Base-by-base conservation (phyloP, 1,140 invertebrate genomes). In the Euura saliciscinereae region DNA sequence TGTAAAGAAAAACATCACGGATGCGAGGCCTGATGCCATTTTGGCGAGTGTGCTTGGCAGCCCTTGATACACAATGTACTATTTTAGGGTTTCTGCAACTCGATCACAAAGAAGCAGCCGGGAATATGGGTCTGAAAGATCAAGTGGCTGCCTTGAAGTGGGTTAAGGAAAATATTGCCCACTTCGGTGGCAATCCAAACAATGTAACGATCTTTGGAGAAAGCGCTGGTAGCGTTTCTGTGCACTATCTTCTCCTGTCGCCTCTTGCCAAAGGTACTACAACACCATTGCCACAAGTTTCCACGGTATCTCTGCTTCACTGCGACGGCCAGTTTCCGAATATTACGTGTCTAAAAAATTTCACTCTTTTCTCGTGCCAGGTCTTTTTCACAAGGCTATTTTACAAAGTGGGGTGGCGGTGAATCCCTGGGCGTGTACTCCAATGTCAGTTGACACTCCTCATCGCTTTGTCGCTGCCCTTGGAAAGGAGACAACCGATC, bases 401-500 rank as follows among this genome's bases (percentile, higher is more conserved):
- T 28, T 28, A 28, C 28, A 28, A 83, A 85, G 87, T 77, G 88
- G 88, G 0, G 85, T 84, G 42, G 81, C 87, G 59, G 73, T 85
- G 5, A 84, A 84, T 77, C 80, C 85, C 4, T 86, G 84, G 73
- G 85, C 85, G 13, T 5, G 8, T 4, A 59, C 0, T 51, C 85
- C 82, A 3, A 78, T 28, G 83, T 87, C 43, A 79, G 83, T 77
- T 70, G 88, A 1, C 28, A 1, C 28, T 28, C 28, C 28, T 28
- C 28, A 28, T 28, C 28, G 28, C 28, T 28, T 28, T 28, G 87
- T 81, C 0, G 84, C 85, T 74, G 6, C 74, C 65, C 79, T 91
- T 7, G 86, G 86, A 3, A 88, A 83, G 75, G 81, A 87, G 1
- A 86, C 84, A 0, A 79, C 84, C 3, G 78, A 88, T 80, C 43